Evolutionary conservation across 2,113 vertebrate genomes (phyloP), one percentile per base, ranked within the genome.

Genomic region (Lutjanus erythropterus): DNA sequence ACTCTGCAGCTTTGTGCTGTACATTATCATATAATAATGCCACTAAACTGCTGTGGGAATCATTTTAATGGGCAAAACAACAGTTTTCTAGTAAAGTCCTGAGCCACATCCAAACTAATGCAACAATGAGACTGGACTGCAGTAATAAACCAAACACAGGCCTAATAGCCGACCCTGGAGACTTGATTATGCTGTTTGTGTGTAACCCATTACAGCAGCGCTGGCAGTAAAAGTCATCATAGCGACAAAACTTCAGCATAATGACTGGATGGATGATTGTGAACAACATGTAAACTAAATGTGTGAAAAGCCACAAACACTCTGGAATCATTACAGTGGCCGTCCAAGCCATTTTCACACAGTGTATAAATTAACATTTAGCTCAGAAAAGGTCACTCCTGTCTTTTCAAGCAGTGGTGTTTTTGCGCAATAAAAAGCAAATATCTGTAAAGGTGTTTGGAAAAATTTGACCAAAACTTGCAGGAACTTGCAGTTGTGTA

Each of bases 281-380:
- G 78, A 76, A 88, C 85, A 85, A 78, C 74, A 80, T 75, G 78
- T 85, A 83, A 89, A 80, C 64, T 44, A 58, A 78, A 80, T 52
- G 53, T 88, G 86, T 65, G 75, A 91, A 84, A 86, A 90, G 67
- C 23, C 84, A 41, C 11, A 70, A 85, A 77, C 23, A 78, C 81
- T 83, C 70, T 75, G 82, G 64, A 85, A 85, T 87, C 44, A 66
- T 49, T 62, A 77, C 31, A 62, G 80, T 21, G 55, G 29, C 78
- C 6, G 35, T 58, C 53, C 47, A 65, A 60, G 68, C 19, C 68
- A 37, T 78, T 87, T 83, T 82, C 49, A 88, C 68, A 82, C 58
- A 61, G 58, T 75, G 68, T 75, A 83, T 84, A 81, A 87, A 91
- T 91, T 70, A 89, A 85, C 85, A 86, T 92, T 89, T 74, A 47